Percentiles rank a stretch among this genome's conserved stretches.
Evolutionary conservation across 2,888 invertebrate genomes (phyloP).

Genomic region (Molanna angustata): DNA sequence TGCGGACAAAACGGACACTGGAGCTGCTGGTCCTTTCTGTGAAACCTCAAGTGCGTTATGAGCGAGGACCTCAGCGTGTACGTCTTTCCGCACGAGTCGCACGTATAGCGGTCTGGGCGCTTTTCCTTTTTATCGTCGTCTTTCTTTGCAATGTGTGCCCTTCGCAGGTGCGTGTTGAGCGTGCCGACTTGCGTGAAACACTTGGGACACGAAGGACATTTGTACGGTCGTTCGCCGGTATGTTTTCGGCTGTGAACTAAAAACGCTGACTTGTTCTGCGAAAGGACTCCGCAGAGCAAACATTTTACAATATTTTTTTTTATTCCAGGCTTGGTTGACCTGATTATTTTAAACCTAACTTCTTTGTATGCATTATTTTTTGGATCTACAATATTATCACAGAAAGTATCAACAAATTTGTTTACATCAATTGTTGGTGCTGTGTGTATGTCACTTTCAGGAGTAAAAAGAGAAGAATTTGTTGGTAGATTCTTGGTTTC

Average conservation of each 20-base stretch:
- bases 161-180: not conserved
- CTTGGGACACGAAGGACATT: not conserved
- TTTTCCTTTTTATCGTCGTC: not conserved
- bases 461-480: too few relatives aligned
- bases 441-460: too few relatives aligned
- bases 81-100: not conserved
- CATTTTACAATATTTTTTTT: not conserved
- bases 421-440: too few relatives aligned
- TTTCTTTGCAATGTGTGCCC: not conserved
- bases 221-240: not conserved
- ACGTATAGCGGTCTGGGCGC: not conserved
- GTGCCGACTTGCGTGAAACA: not conserved
- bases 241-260: not conserved
- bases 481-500: too few relatives aligned
- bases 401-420: too few relatives aligned
- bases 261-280: not conserved
- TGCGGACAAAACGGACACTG: not conserved
- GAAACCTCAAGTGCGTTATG: not conserved
- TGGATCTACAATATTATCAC: too few relatives aligned
- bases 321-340: not conserved
- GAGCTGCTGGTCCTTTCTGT: not conserved
- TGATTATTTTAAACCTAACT: not conserved
- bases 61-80: not conserved
- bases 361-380: not conserved
- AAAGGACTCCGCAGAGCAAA: not conserved